These are phyloP conservation scores for Pandemis corylana DNA, from an alignment of 2,888 invertebrate species.

Conservation along the genomic window DNA sequence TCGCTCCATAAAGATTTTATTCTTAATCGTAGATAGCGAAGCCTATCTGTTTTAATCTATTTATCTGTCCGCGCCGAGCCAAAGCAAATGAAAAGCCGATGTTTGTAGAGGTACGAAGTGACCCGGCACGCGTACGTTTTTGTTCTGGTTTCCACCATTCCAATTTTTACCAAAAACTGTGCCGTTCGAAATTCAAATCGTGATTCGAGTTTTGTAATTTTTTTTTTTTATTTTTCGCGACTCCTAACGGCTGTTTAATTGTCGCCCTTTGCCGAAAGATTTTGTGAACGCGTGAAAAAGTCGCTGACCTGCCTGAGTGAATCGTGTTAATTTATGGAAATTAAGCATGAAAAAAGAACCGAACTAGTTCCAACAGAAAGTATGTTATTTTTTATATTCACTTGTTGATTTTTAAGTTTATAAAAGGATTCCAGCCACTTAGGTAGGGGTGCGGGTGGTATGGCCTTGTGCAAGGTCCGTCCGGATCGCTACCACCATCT, in stretches of 20 bases:
- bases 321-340: not conserved
- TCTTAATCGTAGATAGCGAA: slow-evolving; percentile 20
- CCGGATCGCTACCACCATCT: no score
- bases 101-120: slow-evolving; percentile 56
- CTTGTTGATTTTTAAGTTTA: no score
- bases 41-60: slow-evolving; percentile 29
- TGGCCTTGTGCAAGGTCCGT: no score
- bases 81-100: slow-evolving; percentile 53
- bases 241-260: slow-evolving; percentile 16
- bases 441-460: no score
- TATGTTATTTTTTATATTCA: no score
- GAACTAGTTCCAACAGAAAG: no score
- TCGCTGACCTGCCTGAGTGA: not conserved
- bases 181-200: slow-evolving; percentile 51
- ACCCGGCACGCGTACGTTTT: slow-evolving; percentile 69
- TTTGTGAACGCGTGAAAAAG: not conserved
- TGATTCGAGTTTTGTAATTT: slow-evolving; percentile 30
- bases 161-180: slow-evolving; percentile 61
- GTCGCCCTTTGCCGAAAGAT: slow-evolving; percentile 7
- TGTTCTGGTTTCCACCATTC: slow-evolving; percentile 61
- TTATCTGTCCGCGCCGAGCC: slow-evolving; percentile 14
- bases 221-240: slow-evolving; percentile 26
- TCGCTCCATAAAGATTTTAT: slow-evolving; percentile 12
- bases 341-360: not conserved
- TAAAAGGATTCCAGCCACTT: no score